Conservation (phyloP, 1,140 invertebrate species). For the Melanaphis sacchari region DNA sequence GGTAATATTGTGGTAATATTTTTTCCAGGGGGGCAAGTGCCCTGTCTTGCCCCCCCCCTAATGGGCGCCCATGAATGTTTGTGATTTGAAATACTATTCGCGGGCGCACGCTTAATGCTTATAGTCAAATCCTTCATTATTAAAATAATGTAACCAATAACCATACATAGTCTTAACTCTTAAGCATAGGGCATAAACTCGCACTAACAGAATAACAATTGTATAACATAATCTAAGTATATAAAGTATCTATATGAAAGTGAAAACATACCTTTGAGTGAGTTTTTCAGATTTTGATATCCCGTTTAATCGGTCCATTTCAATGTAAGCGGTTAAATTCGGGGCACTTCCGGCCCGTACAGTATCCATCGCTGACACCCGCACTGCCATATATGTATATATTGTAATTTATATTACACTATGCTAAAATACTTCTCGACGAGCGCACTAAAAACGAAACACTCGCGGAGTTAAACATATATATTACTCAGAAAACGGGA, state of each 20-base stretch:
- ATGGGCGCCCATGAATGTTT: too few species aligned
- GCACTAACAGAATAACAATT: not conserved
- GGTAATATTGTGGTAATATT: too few species aligned
- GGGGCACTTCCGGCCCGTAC: slow-evolving; percentile 47
- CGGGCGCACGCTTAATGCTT: not conserved
- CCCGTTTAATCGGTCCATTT: not conserved
- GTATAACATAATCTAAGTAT: too few species aligned
- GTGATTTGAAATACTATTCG: not conserved
- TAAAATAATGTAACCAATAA: not conserved
- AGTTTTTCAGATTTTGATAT: slow-evolving; percentile 9
- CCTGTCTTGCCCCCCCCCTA: too few species aligned
- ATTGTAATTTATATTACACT: not conserved
- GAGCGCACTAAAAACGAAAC: not conserved
- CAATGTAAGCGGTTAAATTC: slow-evolving; percentile 28
- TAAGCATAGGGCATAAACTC: not conserved
- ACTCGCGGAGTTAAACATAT: not conserved
- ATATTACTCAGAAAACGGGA: not conserved
- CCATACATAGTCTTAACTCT: not conserved
- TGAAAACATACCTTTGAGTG: slow-evolving; percentile 34
- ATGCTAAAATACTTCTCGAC: not conserved
- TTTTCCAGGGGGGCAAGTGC: too few species aligned
- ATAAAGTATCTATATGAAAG: not conserved
- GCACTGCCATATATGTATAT: not conserved
- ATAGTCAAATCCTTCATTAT: not conserved
- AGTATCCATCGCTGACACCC: slow-evolving; percentile 7